Evolutionary conservation across 2,797 vertebrate genomes (phyloP), one percentile per base, ranked within the genome.

Genomic region (Sebastes alutus): DNA sequence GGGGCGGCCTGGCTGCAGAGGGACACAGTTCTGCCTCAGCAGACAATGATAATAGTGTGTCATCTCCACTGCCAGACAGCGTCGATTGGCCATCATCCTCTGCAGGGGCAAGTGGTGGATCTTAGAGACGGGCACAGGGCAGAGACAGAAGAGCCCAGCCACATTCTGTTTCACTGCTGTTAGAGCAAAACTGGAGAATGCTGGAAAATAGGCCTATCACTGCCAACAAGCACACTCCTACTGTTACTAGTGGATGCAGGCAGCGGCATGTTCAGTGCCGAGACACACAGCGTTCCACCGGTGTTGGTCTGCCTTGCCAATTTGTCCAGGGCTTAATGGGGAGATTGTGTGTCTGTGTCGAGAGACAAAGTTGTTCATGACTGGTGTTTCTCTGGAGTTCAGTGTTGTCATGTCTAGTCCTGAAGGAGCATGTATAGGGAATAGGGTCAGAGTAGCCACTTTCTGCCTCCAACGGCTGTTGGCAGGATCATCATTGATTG

Each of bases 81-180:
- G 46, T 60, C 70, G 23, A 82, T 46, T 76, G 73, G 77, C 55
- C 35, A 70, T 81, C 73, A 59, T 83, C 32, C 30, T 82, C 38
- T 72, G 35, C 66, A 66, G 72, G 72, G 75, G 69, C 66, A 88
- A 90, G 67, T 80, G 74, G 55, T 69, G 72, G 66, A 87, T 85
- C 78, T 81, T 55, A 78, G 33, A 84, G 61, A 78, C n/a, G 38
- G 55, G 38, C 64, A 80, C 30, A 58, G 49, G 64, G 65, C 59
- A 84, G 68, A 85, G 32, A 46, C 65, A 78, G 56, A 81, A 52
- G 60, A 80, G 75, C 30, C 65, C 12, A 54, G 75, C 78, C 54
- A 32, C 64, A 77, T 86, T 84, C 66, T 87, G 66, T 70, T 49
- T 64, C 77, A 14, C 73, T 75, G 71, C 75, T 86, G 86, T 86